These are phyloP conservation scores for Pampus argenteus DNA, from an alignment of 2,797 vertebrate genomes.

Conservation along the genomic window DNA sequence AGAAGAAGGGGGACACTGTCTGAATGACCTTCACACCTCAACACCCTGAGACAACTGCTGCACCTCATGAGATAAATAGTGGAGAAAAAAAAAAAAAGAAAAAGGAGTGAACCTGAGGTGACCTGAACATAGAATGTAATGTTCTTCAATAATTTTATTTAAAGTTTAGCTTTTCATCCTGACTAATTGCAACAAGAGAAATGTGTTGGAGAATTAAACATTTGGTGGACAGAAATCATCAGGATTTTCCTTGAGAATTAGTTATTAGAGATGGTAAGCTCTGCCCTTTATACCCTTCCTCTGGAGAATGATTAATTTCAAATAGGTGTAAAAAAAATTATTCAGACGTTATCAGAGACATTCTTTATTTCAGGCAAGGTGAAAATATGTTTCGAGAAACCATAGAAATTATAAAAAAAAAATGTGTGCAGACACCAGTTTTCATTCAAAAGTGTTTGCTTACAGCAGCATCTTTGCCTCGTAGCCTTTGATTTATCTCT, in stretches of 20 bases:
- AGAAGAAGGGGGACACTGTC: slow-evolving; percentile 44
- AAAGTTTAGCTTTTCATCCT: neutral
- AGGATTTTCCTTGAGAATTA: too few species aligned
- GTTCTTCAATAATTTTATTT: neutral
- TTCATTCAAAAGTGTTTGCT: neutral
- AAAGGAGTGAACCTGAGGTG: slow-evolving; percentile 12
- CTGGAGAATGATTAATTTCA: too few species aligned
- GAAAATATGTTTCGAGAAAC: neutral
- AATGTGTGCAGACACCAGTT: neutral
- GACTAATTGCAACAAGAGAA: too few species aligned
- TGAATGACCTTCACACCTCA: slow-evolving; percentile 78
- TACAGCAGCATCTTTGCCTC: neutral
- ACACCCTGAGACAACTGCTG: slow-evolving; percentile 40
- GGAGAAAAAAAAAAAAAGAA: neutral
- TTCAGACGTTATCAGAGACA: too few species aligned
- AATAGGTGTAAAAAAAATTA: too few species aligned
- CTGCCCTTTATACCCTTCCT: neutral
- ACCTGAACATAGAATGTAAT: neutral
- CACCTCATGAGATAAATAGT: slow-evolving; percentile 21
- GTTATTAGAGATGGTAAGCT: neutral
- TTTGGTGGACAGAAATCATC: too few species aligned
- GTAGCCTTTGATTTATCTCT: neutral
- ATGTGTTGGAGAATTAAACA: too few species aligned
- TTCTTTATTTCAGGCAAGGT: neutral
- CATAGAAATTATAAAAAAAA: neutral